Conservation (phyloP, 2,113 vertebrate genomes). For the Cranoglanis bouderius region DNA sequence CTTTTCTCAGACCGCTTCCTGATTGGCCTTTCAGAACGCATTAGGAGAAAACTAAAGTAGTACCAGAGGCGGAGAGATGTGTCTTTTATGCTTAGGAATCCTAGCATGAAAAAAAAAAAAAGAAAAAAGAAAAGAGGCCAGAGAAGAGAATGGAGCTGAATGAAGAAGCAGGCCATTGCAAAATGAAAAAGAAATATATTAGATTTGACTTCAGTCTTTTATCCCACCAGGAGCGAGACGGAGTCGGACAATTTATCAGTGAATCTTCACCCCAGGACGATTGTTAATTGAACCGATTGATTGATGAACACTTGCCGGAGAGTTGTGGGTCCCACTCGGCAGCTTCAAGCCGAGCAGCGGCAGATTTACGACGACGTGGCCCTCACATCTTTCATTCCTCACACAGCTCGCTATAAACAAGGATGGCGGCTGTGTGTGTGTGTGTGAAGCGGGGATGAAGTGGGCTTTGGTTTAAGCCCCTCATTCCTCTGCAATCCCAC, state of each 20-base stretch:
- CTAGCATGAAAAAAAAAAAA: not conserved
- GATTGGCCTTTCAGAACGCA: constrained; percentile 45
- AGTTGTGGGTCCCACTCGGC: constrained; percentile 44
- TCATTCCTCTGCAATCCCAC: not conserved
- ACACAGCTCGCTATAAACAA: constrained; percentile 34
- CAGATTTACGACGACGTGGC: constrained; percentile 43
- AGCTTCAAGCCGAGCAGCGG: constrained; percentile 19
- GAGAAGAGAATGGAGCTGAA: not conserved
- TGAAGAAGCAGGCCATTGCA: not conserved
- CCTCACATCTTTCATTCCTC: constrained; percentile 29
- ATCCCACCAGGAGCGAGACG: not conserved
- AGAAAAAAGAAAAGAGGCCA: not conserved
- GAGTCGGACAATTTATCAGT: not conserved
- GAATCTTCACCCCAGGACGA: constrained; percentile 36
- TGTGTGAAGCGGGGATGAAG: not conserved
- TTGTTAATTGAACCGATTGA: constrained; percentile 49
- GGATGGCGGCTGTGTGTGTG: not conserved
- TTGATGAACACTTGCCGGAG: constrained; percentile 53
- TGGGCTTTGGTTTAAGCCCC: constrained; percentile 13
- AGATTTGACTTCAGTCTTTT: not conserved
- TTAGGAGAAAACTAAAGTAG: constrained; percentile 18
- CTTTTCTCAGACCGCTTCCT: constrained; percentile 1
- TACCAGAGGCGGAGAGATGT: not conserved
- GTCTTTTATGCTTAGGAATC: constrained; percentile 13
- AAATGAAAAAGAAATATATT: not conserved